Evolutionary conservation across 2,797 vertebrate species (phyloP), one percentile per base, ranked within the genome.

Genomic region (Chaenodraco wilsoni): DNA sequence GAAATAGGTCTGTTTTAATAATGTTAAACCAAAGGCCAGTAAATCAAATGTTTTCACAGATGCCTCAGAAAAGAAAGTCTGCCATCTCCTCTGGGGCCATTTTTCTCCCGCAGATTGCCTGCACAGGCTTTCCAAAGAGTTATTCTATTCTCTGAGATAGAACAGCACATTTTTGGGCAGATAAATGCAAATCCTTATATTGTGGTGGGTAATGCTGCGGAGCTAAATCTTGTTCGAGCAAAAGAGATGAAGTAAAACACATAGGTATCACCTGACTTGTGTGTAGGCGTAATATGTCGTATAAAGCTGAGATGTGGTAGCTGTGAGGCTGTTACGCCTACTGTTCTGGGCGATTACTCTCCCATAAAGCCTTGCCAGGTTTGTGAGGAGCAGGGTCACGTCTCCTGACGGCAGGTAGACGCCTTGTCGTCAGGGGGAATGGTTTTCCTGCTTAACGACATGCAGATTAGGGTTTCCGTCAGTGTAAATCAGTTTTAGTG

Each of bases 401-500:
- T 94, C 92, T 94, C 93, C 92, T 93, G 93, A 86, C 87, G 92
- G 91, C 94, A 93, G 93, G 92, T 95, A 92, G 94, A 92, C 89
- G 88, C 90, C 89, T 87, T 91, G 95, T 96, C 92, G 92, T 97
- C 96, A 95, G 92, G 94, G 95, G 92, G 88, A 94, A 96, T 94
- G 90, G 94, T 95, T 96, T 96, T 93, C 92, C 93, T 84, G 91
- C 93, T 95, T 97, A 98, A 96, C 10, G 94, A 96, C 95, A 96
- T 97, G 95, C 95, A 97, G 96, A 98, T 97, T 95, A 97, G 95
- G 92, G 89, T 95, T 94, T 88, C 84, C 92, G 90, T 94, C 91
- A 91, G 92, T 92, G 94, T 97, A 97, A 97, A 98, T 98, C 97
- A 96, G 94, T 96, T 97, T 97, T 96, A 97, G 94, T 94, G 95